Percentiles rank a stretch among this genome's conserved stretches.
Evolutionary conservation across 1,140 invertebrate species (phyloP).

Genomic region (Pachyrhynchus sulphureomaculatus): DNA sequence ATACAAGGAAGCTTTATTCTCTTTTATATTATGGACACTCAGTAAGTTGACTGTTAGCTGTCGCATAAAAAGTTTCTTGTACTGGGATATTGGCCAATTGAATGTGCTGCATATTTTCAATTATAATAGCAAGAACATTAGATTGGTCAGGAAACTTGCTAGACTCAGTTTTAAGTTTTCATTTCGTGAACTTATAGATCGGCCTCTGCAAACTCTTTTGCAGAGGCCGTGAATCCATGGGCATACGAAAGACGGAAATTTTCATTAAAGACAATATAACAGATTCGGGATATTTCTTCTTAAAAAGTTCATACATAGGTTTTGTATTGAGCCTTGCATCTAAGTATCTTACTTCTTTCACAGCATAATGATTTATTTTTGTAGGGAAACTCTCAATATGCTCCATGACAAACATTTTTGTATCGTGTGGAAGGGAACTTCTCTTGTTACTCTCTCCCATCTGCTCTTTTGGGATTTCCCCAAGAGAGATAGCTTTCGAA

Average conservation of each 20-base stretch:
- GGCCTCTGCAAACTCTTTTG: too few species aligned
- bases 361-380: constrained; percentile 9
- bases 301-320: background rate
- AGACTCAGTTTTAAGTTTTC: constrained; percentile 44
- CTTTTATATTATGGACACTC: constrained; percentile 3
- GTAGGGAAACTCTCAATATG: constrained; percentile 3
- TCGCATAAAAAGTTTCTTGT: background rate
- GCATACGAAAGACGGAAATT: constrained; percentile 1
- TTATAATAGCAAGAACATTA: too few species aligned
- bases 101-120: too few species aligned
- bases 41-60: constrained; percentile 1
- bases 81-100: constrained; percentile 25
- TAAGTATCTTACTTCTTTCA: background rate
- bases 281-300: background rate
- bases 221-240: constrained; percentile 35
- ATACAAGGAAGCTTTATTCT: too few species aligned
- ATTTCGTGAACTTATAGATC: too few species aligned
- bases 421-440: too few species aligned
- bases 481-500: background rate
- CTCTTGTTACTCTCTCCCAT: too few species aligned
- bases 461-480: background rate
- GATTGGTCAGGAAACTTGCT: constrained; percentile 27
- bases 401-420: too few species aligned
- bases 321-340: background rate
- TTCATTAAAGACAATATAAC: background rate